A percentile compares a stretch with the other conserved stretches of the same genome.
Conservation (phyloP, 2,888 invertebrate genomes). For the Thereva nobilitata region DNA sequence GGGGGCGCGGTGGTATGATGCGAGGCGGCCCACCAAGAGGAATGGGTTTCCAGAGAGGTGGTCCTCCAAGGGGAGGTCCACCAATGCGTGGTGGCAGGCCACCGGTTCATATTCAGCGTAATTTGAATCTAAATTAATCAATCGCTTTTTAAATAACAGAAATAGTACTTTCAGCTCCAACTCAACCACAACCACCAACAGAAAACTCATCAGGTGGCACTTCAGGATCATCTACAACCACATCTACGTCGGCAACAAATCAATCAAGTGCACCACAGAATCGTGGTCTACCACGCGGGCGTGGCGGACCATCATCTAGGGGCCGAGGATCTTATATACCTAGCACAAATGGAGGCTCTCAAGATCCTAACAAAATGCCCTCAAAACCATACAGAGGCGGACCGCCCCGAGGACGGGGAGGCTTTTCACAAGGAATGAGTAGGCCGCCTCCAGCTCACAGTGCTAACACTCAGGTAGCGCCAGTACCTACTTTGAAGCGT, state of each 20-base stretch:
- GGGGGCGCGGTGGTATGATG: constrained; percentile 33
- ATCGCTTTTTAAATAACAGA: constrained; percentile 5
- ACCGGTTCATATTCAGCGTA: constrained; percentile 55
- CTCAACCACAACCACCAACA: constrained; percentile 37
- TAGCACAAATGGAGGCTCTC: constrained; percentile 50
- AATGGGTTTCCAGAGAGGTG: constrained; percentile 47
- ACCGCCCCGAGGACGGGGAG: constrained; percentile 53
- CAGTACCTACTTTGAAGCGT: constrained; percentile 56
- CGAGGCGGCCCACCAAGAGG: constrained; percentile 45
- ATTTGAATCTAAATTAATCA: constrained; percentile 44
- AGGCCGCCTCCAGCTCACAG: constrained; percentile 55
- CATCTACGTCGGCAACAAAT: constrained; percentile 50
- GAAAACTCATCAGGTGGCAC: constrained; percentile 8
- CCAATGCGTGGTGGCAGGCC: constrained; percentile 50
- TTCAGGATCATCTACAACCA: constrained; percentile 49
- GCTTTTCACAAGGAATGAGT: constrained; percentile 52
- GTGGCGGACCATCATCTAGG: constrained; percentile 52
- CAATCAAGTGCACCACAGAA: constrained; percentile 41
- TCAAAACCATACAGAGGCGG: constrained; percentile 51
- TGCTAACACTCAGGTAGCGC: constrained; percentile 56
- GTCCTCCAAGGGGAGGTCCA: constrained; percentile 49
- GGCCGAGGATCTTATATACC: constrained; percentile 55
- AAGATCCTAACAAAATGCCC: constrained; percentile 49
- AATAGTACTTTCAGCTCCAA: constrained; percentile 27
- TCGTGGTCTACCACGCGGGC: constrained; percentile 52